A percentile compares a stretch with the other conserved stretches of the same genome.
Evolutionary conservation across 2,888 invertebrate species (phyloP).

Genomic region (Epiblema foenella): DNA sequence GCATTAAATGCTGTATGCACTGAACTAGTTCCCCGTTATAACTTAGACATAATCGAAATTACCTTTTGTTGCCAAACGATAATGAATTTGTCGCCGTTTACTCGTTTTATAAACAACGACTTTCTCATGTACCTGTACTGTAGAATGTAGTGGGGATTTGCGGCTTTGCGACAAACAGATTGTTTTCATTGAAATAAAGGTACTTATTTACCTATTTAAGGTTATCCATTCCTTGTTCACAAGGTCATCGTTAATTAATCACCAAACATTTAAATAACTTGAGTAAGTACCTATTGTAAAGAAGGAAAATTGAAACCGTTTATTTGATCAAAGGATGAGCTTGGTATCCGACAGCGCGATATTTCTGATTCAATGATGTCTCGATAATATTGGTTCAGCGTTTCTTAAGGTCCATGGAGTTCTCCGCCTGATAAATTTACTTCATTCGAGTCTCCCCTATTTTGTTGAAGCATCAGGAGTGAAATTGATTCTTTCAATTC

Average conservation of each 20-base stretch:
- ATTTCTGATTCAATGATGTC: conserved; percentile 44
- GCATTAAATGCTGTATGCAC: conserved; percentile 50
- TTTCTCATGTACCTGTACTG: too few relatives aligned
- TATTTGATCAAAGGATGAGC: conserved; percentile 41
- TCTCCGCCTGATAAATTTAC: conserved; percentile 40
- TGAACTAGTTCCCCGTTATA: conserved; percentile 14
- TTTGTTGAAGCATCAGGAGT: conserved; percentile 39
- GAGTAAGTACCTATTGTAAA: conserved; percentile 29
- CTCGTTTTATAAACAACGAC: neutral
- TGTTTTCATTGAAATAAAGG: too few relatives aligned
- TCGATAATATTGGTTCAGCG: conserved; percentile 43
- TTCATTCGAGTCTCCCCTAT: conserved; percentile 27
- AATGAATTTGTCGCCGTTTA: neutral
- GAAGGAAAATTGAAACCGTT: conserved; percentile 37
- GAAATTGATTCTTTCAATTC: conserved; percentile 36
- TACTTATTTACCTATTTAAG: too few relatives aligned
- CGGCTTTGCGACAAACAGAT: too few relatives aligned
- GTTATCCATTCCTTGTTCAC: neutral
- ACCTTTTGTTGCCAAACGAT: neutral
- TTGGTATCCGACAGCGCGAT: conserved; percentile 32
- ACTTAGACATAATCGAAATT: neutral
- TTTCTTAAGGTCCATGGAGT: conserved; percentile 27
- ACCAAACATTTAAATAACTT: conserved; percentile 13
- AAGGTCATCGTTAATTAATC: conserved; percentile 6
- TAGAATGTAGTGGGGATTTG: too few relatives aligned